These are phyloP conservation scores for Triplophysa bombifrons DNA, from an alignment of 2,797 vertebrate species.

Conservation along the genomic window DNA sequence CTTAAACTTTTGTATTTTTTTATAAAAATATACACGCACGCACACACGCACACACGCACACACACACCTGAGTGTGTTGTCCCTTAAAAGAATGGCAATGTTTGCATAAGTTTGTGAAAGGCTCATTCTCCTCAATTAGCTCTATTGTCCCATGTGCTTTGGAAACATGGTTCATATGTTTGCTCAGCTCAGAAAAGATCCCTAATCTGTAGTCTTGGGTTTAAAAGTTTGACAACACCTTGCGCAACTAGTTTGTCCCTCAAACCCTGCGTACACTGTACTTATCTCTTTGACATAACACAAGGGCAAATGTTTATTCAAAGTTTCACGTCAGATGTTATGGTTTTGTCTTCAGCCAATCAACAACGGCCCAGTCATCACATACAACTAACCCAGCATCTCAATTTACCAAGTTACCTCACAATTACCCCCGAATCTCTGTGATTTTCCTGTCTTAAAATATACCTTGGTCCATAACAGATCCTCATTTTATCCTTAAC, in stretches of 20 bases:
- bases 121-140: slow-evolving; percentile 50
- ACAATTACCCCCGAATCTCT: not conserved
- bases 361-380: not conserved
- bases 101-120: slow-evolving; percentile 46
- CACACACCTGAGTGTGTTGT: not conserved
- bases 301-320: slow-evolving; percentile 18
- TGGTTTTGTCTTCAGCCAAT: slow-evolving; percentile 31
- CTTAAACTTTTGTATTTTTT: too few relatives aligned
- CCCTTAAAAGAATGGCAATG: slow-evolving; percentile 37
- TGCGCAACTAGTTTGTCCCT: slow-evolving; percentile 40
- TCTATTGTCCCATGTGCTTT: slow-evolving; percentile 39
- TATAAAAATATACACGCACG: too few relatives aligned
- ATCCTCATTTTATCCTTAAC: not conserved
- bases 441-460: not conserved
- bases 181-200: slow-evolving; percentile 33
- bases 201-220: slow-evolving; percentile 44
- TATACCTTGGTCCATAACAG: not conserved
- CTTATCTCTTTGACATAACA: slow-evolving; percentile 26
- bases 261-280: not conserved
- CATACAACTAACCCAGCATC: not conserved
- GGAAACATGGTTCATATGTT: slow-evolving; percentile 42
- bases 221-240: slow-evolving; percentile 37
- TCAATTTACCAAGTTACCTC: too few relatives aligned
- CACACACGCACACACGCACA: not conserved
- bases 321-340: slow-evolving; percentile 7